A percentile compares a stretch with the other conserved stretches of the same genome.
These are phyloP conservation scores for Hozukius guyotensis DNA, from an alignment of 2,797 vertebrate genomes.

Conservation along the genomic window DNA sequence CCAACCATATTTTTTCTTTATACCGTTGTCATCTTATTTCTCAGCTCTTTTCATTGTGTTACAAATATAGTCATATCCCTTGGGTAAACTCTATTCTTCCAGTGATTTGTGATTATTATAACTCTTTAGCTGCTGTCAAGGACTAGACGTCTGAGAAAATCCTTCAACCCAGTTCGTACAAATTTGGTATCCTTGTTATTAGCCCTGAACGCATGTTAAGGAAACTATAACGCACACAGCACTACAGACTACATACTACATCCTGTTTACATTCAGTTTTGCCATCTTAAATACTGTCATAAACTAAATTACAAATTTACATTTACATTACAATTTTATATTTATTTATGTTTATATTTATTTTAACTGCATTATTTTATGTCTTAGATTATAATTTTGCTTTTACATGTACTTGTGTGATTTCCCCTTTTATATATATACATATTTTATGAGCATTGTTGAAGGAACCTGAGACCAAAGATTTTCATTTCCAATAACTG, in stretches of 20 bases:
- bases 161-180: neutral
- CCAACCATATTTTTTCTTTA: slow-evolving; percentile 20
- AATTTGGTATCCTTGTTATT: neutral
- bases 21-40: slow-evolving; percentile 18
- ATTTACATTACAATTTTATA: too few species aligned
- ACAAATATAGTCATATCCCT: neutral
- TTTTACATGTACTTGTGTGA: too few species aligned
- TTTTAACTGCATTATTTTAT: too few species aligned
- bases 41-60: neutral
- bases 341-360: too few species aligned
- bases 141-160: neutral
- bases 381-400: too few species aligned
- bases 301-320: too few species aligned
- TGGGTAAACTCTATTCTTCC: neutral
- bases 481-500: too few species aligned
- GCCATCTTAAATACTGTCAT: too few species aligned
- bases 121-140: neutral
- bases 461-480: too few species aligned
- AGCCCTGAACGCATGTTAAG: neutral
- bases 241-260: neutral
- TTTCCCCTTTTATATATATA: too few species aligned
- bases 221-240: neutral
- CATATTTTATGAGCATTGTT: too few species aligned
- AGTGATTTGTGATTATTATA: neutral
- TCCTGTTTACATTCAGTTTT: too few species aligned